Percentiles rank a stretch among this genome's conserved stretches.
These are phyloP conservation scores for Salvator merianae DNA, from an alignment of 2,113 vertebrate genomes.

Conservation along the genomic window DNA sequence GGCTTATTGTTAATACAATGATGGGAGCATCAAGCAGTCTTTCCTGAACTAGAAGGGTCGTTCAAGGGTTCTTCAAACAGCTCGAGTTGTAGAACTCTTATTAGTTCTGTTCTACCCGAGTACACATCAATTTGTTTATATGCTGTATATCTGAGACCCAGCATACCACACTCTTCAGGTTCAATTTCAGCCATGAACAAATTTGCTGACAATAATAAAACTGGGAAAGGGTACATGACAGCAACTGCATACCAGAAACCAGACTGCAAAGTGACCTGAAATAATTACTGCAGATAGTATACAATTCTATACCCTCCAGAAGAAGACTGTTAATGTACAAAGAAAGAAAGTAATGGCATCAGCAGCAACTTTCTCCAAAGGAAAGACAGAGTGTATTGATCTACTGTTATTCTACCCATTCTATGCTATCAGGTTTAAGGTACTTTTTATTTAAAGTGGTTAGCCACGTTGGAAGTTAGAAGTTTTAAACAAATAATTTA, in stretches of 20 bases:
- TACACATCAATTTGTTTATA: background rate
- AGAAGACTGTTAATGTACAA: background rate
- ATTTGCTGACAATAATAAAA: conserved; percentile 23
- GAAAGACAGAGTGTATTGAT: conserved; percentile 3
- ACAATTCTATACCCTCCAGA: background rate
- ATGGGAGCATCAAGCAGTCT: background rate
- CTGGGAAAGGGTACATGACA: background rate
- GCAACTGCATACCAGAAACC: conserved; percentile 25
- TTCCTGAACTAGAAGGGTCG: background rate
- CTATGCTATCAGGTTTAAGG: background rate
- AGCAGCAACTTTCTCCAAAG: background rate
- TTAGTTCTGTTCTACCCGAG: conserved; percentile 19
- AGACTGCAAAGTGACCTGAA: conserved; percentile 22
- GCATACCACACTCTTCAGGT: conserved; percentile 13
- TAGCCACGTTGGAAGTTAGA: background rate
- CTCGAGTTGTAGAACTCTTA: background rate
- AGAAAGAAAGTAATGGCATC: background rate
- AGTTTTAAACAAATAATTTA: background rate
- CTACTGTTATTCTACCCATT: background rate
- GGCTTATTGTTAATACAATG: background rate
- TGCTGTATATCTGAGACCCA: background rate
- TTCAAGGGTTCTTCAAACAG: background rate
- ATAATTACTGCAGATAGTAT: conserved; percentile 3
- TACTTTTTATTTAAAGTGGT: background rate
- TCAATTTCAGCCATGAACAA: conserved; percentile 40